Base-by-base conservation (phyloP, 2,888 invertebrate species). In the Oscheius sp. region DNA sequence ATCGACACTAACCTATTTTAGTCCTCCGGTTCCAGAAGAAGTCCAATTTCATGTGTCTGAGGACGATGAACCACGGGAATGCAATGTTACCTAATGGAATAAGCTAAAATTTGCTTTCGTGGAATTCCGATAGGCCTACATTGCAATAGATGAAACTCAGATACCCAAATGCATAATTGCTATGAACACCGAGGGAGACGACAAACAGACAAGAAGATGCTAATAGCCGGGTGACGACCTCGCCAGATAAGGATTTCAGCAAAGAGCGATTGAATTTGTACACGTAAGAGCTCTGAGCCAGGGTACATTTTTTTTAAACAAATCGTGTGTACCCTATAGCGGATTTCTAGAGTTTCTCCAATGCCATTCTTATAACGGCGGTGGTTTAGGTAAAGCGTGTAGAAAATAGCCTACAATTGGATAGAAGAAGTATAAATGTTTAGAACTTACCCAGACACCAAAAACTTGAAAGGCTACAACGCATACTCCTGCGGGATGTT, bases 211-310 rank as follows among this genome's bases (percentile, higher is more conserved):
- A 37, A n/a, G 59, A 7, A 5, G 4, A 3, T 5, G 35, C 32
- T 10, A 60, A 7, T 13, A 60, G 11, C 1, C 59, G 59, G n/a
- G 29, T 29, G 10, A 60, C 4, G n/a, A 60, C 59, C 10, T 60
- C 35, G 2, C 59, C 59, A 1, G 33, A 2, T 9, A 59, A 32
- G 33, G 59, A 60, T 35, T 35, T 32, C 9, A 60, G 32, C 7
- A 60, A 11, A n/a, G 59, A 60, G 3, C 59, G 59, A n/a, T 60
- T 60, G 59, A 60, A 60, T 9, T 60, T 35, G n/a, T 33, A 60
- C 33, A 60, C 59, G 32, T 32, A 32, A n/a, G 59, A 21, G 7
- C 42, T 42, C 42, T 42, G 7, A 42, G 3, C 42, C 0, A 42
- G 42, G 3, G 3, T 42, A 7, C 42, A 42, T 2, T 42, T 42